Base-by-base conservation (phyloP, 2,888 invertebrate genomes). In the Erannis defoliaria region DNA sequence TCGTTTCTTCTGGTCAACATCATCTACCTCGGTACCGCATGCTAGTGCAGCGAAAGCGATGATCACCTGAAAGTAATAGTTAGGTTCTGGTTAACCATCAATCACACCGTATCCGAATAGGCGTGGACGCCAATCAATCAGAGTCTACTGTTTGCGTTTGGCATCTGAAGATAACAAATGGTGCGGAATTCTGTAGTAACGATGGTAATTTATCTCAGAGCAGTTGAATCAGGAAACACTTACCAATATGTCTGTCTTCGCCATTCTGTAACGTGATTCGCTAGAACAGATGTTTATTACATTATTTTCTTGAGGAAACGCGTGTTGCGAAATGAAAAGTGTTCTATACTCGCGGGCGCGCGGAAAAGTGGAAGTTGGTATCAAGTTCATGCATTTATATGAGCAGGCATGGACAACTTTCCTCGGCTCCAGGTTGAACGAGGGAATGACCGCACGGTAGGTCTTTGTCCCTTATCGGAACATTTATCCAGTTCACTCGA, bases 301-400 rank as follows among this genome's bases (percentile, higher is more conserved):
- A 90, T 86, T 81, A 87, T 85, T 76, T 62, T 61, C 64, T 73
- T 45, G 65, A 55, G 69, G 70, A 77, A 82, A 84, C 73, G 73
- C 79, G 75, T 74, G 70, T 76, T 75, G 74, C 81, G 82, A 85
- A 81, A 87, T 81, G 85, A 90, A 91, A 91, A 90, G 89, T 87
- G 88, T 72, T 85, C 82, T 76, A 74, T 74, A 71, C 81, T 77
- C 78, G 75, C 67, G 71, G 76, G 71, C 81, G 76, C 80, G 70
- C 68, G 85, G 90, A 91, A 90, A 90, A 92, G 92, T 93, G 92
- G 77, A 68, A 68, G 79, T 72, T 70, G 68, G 80, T 89, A 90
- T 89, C 89, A 91, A 90, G 90, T 91, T 89, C 89, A 90, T 78
- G 88, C 80, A 88, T 92, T 91, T 93, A 92, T 92, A 92, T 85